A percentile compares a stretch with the other conserved stretches of the same genome.
These are phyloP conservation scores for Poeciliopsis retropinna DNA, from an alignment of 2,113 vertebrate genomes.

Conservation along the genomic window DNA sequence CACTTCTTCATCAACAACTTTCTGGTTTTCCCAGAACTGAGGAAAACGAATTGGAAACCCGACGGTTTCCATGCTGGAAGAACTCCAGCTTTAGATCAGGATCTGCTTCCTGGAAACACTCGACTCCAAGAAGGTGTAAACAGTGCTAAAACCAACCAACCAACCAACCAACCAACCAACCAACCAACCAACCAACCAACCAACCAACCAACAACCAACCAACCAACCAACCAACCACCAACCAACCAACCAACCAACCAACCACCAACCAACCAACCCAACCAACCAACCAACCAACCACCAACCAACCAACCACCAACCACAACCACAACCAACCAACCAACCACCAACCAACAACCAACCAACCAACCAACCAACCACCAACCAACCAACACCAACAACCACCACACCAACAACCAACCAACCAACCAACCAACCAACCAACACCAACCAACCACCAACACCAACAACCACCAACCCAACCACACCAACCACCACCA, in stretches of 20 bases:
- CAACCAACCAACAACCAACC: background rate
- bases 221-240: background rate
- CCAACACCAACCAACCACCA: background rate
- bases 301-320: background rate
- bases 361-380: background rate
- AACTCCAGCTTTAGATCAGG: slow-evolving; percentile 62
- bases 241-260: slow-evolving; percentile 2
- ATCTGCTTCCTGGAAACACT: slow-evolving; percentile 60
- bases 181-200: too few relatives aligned
- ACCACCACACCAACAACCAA: too few relatives aligned
- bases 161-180: slow-evolving; percentile 13
- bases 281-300: too few relatives aligned
- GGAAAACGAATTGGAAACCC: slow-evolving; percentile 56
- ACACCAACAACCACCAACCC: too few relatives aligned
- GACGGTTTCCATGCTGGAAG: slow-evolving; percentile 63
- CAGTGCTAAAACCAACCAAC: too few relatives aligned
- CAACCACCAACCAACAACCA: slow-evolving; percentile 17
- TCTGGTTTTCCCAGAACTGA: slow-evolving; percentile 47
- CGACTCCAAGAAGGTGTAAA: slow-evolving; percentile 39
- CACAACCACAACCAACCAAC: background rate
- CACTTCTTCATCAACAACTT: slow-evolving; percentile 66
- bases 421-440: too few relatives aligned
- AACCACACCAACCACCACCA: background rate
- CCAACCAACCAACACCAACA: slow-evolving; percentile 15
- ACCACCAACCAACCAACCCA: slow-evolving; percentile 12